These are phyloP conservation scores for Gobius niger DNA, from an alignment of 2,113 vertebrate genomes.

Conservation along the genomic window DNA sequence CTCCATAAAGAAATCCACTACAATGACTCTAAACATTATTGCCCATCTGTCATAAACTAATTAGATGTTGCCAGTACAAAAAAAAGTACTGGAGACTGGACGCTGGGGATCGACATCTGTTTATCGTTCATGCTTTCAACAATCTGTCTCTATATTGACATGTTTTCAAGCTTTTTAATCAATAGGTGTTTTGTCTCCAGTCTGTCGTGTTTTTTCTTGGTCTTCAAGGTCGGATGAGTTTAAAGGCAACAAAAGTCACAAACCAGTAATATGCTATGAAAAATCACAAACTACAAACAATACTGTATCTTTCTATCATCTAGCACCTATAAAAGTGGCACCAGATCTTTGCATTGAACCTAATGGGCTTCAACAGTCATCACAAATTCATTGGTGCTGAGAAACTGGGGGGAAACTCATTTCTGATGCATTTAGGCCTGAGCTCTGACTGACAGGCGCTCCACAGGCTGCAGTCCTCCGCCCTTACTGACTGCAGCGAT, in stretches of 20 bases:
- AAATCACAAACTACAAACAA: too few relatives aligned
- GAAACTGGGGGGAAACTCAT: neutral
- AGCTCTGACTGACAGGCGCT: conserved; percentile 23
- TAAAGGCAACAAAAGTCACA: too few relatives aligned
- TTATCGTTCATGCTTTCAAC: too few relatives aligned
- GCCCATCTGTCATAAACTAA: conserved; percentile 6
- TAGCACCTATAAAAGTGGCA: neutral
- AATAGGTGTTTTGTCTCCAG: too few relatives aligned
- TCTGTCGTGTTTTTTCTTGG: too few relatives aligned
- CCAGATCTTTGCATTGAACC: neutral
- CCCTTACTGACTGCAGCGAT: conserved; percentile 20
- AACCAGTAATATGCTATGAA: too few relatives aligned
- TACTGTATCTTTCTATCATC: neutral
- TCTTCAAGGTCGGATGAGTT: too few relatives aligned
- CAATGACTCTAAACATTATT: neutral
- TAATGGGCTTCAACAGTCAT: neutral
- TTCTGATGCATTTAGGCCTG: neutral
- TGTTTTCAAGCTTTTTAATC: too few relatives aligned
- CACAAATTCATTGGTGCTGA: neutral
- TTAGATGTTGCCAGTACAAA: neutral
- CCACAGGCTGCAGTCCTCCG: neutral
- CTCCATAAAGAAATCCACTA: neutral
- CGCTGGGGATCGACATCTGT: neutral
- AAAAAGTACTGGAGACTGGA: neutral
- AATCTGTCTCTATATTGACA: too few relatives aligned